A percentile compares a stretch with the other conserved stretches of the same genome.
phyloP scores from a whole-genome alignment of 2,113 vertebrate genomes.

The Xiphophorus hellerii region DNA sequence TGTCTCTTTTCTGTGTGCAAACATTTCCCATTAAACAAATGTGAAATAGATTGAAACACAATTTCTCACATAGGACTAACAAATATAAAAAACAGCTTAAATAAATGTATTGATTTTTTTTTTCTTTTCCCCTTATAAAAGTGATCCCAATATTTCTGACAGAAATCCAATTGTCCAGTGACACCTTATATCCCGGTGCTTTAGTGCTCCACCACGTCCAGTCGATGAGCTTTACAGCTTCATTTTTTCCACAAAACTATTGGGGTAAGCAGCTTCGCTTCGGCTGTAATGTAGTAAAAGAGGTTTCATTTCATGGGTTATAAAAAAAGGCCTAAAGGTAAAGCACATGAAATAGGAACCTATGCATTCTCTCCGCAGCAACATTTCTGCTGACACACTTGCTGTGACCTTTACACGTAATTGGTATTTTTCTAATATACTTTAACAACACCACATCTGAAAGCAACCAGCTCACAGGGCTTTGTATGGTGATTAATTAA shows the following conservation, averaged over 20 bases:
- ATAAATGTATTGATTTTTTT: constrained; percentile 7
- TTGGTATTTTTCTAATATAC: constrained; percentile 17
- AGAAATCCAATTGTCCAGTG: constrained; percentile 42
- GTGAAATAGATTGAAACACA: not conserved
- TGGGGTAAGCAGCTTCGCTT: not conserved
- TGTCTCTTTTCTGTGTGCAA: too few species aligned
- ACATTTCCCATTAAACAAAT: constrained; percentile 36
- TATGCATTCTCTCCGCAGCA: constrained; percentile 10
- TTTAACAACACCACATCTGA: not conserved
- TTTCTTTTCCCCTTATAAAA: constrained; percentile 2
- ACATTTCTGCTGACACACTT: constrained; percentile 47
- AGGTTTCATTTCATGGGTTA: constrained; percentile 17
- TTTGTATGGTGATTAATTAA: not conserved
- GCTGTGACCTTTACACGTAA: constrained; percentile 55
- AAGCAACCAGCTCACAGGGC: not conserved
- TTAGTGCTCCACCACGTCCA: constrained; percentile 45
- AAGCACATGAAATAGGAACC: constrained; percentile 9
- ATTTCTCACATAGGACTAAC: constrained; percentile 9
- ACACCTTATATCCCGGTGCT: constrained; percentile 36
- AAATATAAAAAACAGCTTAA: not conserved
- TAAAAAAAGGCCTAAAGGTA: constrained; percentile 14
- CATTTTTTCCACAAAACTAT: constrained; percentile 1
- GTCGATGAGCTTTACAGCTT: constrained; percentile 34
- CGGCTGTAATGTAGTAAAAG: constrained; percentile 17
- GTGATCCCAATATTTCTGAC: constrained; percentile 34